Base-by-base conservation (phyloP, 2,113 vertebrate species). In the Copsychus sechellarum region DNA sequence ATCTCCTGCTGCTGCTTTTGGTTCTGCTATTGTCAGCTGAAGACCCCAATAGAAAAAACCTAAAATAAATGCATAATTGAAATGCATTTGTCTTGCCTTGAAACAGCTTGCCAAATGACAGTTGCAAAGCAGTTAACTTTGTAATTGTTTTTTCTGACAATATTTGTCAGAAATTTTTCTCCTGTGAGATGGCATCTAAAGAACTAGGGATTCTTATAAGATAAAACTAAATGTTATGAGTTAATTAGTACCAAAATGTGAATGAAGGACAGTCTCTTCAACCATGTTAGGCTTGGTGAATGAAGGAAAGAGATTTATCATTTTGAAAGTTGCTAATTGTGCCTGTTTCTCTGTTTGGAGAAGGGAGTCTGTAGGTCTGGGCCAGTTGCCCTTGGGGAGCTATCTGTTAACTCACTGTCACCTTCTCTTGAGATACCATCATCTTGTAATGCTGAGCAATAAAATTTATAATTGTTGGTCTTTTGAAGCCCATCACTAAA, bases 331-430 rank as follows among this genome's bases (percentile, higher is more conserved):
- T 92, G 85, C 9, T 96, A 97, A 97, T 97, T 97, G 84, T 96
- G 89, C 77, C 80, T 94, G 91, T 92, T 97, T 93, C 91, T 97
- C 94, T 97, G 94, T 97, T 97, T 97, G 95, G 95, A 96, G 82
- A 97, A 97, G 96, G 96, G 97, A 97, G 97, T 73, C 97, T 97
- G 95, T 87, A 94, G 97, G 97, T 97, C 97, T 97, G 96, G 93
- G 53, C 91, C 88, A 86, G 92, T 54, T 85, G 94, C 88, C 97
- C 95, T 97, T 95, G 74, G 97, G 96, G 96, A 96, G 92, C 94
- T 95, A 96, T 96, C 95, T 97, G 94, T 98, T 96, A 97, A 96
- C 96, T 97, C 79, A 96, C 96, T 97, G 97, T 98, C 97, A 96
- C 97, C 97, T 97, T 96, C 89, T 95, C 91, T 92, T 88, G 92